These are phyloP conservation scores for Antennarius striatus DNA, from an alignment of 2,113 vertebrate genomes.

Conservation along the genomic window DNA sequence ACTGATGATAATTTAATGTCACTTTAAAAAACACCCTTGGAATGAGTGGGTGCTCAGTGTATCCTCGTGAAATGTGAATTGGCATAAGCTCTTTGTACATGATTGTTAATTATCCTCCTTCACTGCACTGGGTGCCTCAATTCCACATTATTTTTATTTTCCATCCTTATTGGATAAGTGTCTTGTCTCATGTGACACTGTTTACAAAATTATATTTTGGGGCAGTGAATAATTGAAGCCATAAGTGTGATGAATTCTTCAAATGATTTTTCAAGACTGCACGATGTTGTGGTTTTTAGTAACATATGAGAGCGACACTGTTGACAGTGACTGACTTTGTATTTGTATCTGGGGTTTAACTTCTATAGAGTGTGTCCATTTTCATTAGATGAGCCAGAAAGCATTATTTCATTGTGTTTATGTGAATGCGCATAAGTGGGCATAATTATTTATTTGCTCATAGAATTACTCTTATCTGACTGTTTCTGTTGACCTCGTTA, in stretches of 20 bases:
- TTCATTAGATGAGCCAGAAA: too few species aligned
- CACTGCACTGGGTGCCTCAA: slow-evolving; percentile 14
- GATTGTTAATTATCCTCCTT: too few species aligned
- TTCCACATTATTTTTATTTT: slow-evolving; percentile 35
- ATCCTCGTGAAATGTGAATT: slow-evolving; percentile 14
- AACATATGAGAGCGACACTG: neutral
- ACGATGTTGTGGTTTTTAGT: slow-evolving; percentile 17
- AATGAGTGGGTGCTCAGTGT: slow-evolving; percentile 30
- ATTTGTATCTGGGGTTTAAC: too few species aligned
- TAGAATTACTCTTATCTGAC: too few species aligned
- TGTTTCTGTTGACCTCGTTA: too few species aligned
- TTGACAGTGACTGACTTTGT: too few species aligned
- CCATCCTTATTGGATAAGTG: slow-evolving; percentile 6
- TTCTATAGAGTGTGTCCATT: too few species aligned
- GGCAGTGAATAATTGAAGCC: slow-evolving; percentile 28
- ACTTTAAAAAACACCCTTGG: slow-evolving; percentile 28
- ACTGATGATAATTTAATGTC: slow-evolving; percentile 18
- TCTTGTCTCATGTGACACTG: neutral
- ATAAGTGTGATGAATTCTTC: slow-evolving; percentile 10
- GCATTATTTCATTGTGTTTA: neutral
- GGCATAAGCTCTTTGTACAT: too few species aligned
- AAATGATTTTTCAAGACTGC: slow-evolving; percentile 13
- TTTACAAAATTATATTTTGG: neutral
- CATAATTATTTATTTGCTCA: neutral
- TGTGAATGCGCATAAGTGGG: neutral